Percentiles rank a stretch among this genome's conserved stretches.
phyloP scores from a whole-genome alignment of 2,797 vertebrate species.

The Melanitta fusca region DNA sequence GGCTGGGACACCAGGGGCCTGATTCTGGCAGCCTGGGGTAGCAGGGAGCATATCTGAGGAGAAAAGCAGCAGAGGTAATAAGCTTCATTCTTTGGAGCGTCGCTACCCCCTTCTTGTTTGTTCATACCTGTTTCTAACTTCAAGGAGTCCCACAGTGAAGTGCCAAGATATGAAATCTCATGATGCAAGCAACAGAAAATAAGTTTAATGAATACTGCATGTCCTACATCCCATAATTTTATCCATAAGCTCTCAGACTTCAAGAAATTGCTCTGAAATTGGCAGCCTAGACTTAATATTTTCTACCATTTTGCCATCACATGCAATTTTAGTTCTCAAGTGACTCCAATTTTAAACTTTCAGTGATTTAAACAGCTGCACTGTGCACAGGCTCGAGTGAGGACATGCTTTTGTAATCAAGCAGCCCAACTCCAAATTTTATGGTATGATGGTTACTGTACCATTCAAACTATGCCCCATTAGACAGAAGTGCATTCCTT shows the following conservation, averaged over 20 bases:
- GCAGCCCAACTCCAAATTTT: conserved; percentile 25
- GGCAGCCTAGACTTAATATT: conserved; percentile 23
- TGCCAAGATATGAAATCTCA: neutral
- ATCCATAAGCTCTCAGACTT: neutral
- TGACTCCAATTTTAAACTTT: conserved; percentile 43
- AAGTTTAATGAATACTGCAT: neutral
- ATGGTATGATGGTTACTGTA: conserved; percentile 24
- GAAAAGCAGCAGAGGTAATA: neutral
- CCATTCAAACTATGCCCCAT: conserved; percentile 48
- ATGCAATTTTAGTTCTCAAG: conserved; percentile 23
- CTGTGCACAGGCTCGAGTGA: neutral
- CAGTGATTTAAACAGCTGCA: conserved; percentile 63
- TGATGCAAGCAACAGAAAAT: conserved; percentile 12
- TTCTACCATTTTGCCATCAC: conserved; percentile 52
- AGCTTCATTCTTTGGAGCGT: neutral
- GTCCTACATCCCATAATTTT: conserved; percentile 34
- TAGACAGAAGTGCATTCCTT: conserved; percentile 57
- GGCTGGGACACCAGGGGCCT: neutral
- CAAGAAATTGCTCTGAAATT: conserved; percentile 47
- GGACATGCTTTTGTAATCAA: conserved; percentile 59
- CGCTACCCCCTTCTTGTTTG: neutral
- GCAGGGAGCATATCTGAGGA: neutral
- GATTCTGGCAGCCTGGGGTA: neutral
- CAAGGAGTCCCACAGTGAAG: neutral
- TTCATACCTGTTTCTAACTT: conserved; percentile 13